Base-by-base conservation (phyloP, 2,113 vertebrate species). In the Sebastes fasciatus region DNA sequence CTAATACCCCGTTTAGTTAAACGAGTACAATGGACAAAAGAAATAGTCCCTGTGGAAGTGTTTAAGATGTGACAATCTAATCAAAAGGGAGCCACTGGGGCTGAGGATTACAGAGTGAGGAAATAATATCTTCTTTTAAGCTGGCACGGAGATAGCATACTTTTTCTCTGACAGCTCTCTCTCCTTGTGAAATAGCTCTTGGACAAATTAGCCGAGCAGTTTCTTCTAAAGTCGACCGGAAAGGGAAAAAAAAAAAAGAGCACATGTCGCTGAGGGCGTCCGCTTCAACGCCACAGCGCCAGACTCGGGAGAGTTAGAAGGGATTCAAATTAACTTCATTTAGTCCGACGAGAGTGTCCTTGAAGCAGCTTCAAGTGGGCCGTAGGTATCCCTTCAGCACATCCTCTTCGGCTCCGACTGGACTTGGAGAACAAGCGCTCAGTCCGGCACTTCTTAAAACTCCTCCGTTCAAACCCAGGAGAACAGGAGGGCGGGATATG, bases 301-400 rank as follows among this genome's bases (percentile, higher is more conserved):
- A 82, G 78, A 91, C 93, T 93, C 92, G 84, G 83, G 95, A 95
- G 94, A 93, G 89, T 92, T 85, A 86, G 73, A 48, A 91, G 64
- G 74, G 91, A 95, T 94, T 95, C 88, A 95, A 94, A 96, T 95
- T 93, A 95, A 95, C 93, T 96, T 95, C 92, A 94, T 95, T 95
- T 92, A 92, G 92, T 93, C 92, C 93, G 86, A 92, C 86, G 66
- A 91, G 92, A 94, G 94, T 89, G 93, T 94, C 94, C 94, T 96
- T 95, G 94, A 95, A 92, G 90, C 64, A 21, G 86, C 92, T 91
- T 93, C 88, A 91, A 94, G 94, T 93, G 92, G 87, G 88, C 94
- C 83, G 76, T 49, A 84, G 84, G 90, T 91, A 86, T 92, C 90
- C 93, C 91, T 94, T 85, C 87, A 92, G 89, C 91, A 78, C 80